phyloP scores from a whole-genome alignment of 2,113 vertebrate species.

The Dasyornis broadbenti region DNA sequence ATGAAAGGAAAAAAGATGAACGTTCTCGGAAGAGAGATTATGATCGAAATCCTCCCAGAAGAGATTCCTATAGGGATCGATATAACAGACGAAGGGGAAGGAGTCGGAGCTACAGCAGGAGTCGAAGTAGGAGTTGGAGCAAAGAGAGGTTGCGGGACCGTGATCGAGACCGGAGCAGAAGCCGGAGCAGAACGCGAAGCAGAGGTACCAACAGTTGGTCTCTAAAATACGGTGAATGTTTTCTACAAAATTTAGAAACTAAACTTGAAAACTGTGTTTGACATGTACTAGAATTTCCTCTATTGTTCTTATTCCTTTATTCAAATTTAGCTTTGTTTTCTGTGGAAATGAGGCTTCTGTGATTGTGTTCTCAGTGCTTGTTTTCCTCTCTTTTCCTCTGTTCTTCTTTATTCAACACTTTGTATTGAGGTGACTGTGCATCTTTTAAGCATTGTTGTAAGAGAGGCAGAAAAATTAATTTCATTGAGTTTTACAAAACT shows the following conservation, averaged over 20 bases:
- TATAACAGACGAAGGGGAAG: constrained; percentile 92
- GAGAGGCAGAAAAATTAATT: background rate
- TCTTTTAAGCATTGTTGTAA: background rate
- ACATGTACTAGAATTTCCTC: background rate
- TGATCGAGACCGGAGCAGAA: constrained; percentile 85
- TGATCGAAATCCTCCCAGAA: constrained; percentile 86
- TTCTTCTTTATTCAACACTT: background rate
- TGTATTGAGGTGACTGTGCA: background rate
- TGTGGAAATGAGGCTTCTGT: background rate
- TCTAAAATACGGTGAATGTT: constrained; percentile 57
- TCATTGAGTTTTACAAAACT: background rate
- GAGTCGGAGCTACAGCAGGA: constrained; percentile 91
- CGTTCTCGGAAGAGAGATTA: constrained; percentile 95
- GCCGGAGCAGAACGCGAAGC: constrained; percentile 84
- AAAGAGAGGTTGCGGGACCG: constrained; percentile 88
- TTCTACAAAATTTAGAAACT: constrained; percentile 12
- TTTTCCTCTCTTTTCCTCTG: background rate
- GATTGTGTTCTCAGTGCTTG: background rate
- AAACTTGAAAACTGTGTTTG: background rate
- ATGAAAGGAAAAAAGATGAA: constrained; percentile 95
- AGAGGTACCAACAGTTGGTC: constrained; percentile 72
- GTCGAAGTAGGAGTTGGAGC: constrained; percentile 94
- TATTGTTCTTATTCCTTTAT: background rate
- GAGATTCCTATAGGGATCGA: constrained; percentile 93
- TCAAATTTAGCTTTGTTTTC: background rate